A percentile compares a stretch with the other conserved stretches of the same genome.
phyloP scores from a whole-genome alignment of 2,888 invertebrate species.

The Dicranocentrus wangi region DNA sequence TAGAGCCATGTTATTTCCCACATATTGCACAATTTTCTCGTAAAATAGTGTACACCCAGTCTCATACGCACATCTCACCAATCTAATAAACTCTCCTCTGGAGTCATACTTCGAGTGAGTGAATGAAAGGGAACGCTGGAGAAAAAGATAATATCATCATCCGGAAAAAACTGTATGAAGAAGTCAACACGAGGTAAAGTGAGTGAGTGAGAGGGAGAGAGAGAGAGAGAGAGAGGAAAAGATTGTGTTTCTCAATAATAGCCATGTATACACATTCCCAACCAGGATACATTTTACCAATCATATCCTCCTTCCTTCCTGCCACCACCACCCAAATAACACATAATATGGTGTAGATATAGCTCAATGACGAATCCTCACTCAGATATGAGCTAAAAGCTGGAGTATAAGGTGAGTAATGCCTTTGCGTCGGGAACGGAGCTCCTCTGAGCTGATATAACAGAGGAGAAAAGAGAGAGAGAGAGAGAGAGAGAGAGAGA shows the following conservation, averaged over 20 bases:
- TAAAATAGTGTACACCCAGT: constrained; percentile 42
- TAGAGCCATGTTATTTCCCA: constrained; percentile 61
- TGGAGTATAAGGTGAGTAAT: too few relatives aligned
- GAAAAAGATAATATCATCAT: constrained; percentile 48
- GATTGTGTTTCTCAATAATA: constrained; percentile 50
- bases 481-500: too few relatives aligned
- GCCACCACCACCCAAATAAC: too few relatives aligned
- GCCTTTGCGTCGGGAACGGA: too few relatives aligned
- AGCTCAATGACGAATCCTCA: constrained; percentile 7
- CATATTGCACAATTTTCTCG: constrained; percentile 63
- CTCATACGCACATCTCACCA: constrained; percentile 36
- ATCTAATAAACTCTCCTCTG: constrained; percentile 24
- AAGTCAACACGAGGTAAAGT: constrained; percentile 7
- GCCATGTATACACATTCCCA: constrained; percentile 51
- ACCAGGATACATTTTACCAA: constrained; percentile 8
- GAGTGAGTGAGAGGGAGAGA: background rate
- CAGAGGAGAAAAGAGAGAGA: too few relatives aligned
- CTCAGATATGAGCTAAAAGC: background rate
- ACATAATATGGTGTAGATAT: too few relatives aligned
- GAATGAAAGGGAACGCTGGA: background rate
- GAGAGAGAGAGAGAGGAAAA: constrained; percentile 26
- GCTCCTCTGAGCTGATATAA: background rate
- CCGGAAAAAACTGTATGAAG: constrained; percentile 7
- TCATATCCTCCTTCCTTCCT: background rate
- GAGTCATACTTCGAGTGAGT: too few relatives aligned